phyloP scores from a whole-genome alignment of 2,113 vertebrate genomes.

The Elgaria multicarinata region DNA sequence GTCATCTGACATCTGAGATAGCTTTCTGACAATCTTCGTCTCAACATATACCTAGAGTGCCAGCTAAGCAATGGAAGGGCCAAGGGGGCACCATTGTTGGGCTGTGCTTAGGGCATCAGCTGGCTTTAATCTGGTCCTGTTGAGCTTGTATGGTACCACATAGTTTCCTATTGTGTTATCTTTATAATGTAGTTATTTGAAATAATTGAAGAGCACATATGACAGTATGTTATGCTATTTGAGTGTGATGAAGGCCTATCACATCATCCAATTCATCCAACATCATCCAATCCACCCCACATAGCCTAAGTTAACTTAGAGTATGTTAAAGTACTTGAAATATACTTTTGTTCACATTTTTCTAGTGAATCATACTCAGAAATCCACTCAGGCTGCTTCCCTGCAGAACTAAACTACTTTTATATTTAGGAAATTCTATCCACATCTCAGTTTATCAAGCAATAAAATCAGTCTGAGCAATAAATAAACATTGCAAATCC shows the following conservation, averaged over 20 bases:
- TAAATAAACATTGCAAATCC: neutral
- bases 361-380: neutral
- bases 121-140: too few species aligned
- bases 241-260: neutral
- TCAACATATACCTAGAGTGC: too few species aligned
- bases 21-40: too few species aligned
- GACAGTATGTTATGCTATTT: neutral
- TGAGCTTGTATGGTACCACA: neutral
- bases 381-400: neutral
- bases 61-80: too few species aligned
- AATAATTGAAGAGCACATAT: neutral
- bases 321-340: neutral
- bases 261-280: neutral
- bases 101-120: too few species aligned
- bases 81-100: too few species aligned
- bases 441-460: neutral
- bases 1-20: too few species aligned
- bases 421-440: neutral
- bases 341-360: neutral
- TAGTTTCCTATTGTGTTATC: neutral
- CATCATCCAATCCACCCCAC: neutral
- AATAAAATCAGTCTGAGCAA: neutral
- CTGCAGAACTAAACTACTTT: neutral
- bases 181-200: neutral
- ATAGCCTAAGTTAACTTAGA: neutral